A percentile compares a stretch with the other conserved stretches of the same genome.
Conservation (phyloP, 2,797 vertebrate species). For the Nannoperca australis region DNA sequence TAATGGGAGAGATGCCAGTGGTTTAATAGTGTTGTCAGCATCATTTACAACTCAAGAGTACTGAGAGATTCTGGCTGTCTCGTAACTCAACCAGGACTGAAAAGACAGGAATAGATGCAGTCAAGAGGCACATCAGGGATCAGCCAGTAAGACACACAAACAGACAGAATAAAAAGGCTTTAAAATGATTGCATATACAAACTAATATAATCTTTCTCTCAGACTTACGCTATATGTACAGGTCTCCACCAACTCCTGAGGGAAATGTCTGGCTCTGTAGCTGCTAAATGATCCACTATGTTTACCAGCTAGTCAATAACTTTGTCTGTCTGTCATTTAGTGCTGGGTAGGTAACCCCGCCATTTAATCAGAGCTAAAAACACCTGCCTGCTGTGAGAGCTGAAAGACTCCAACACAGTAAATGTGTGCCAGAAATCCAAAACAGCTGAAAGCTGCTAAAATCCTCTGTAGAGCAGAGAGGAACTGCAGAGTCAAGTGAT, state of each 20-base stretch:
- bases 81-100: slow-evolving; percentile 30
- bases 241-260: neutral
- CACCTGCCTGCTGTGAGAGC: neutral
- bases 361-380: neutral
- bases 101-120: slow-evolving; percentile 37
- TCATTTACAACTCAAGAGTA: slow-evolving; percentile 61
- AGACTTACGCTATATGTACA: neutral
- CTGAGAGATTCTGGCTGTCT: slow-evolving; percentile 20
- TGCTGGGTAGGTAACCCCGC: neutral
- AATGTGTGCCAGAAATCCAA: neutral
- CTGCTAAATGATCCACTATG: neutral
- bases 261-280: neutral
- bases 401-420: neutral
- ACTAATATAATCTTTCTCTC: neutral
- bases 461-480: neutral
- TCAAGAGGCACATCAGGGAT: slow-evolving; percentile 9
- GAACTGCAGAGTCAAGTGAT: neutral
- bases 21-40: slow-evolving; percentile 60
- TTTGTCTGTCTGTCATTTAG: neutral
- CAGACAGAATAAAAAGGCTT: neutral
- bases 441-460: neutral
- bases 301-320: neutral
- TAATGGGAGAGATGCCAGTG: slow-evolving; percentile 54
- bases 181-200: neutral
- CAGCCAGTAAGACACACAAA: slow-evolving; percentile 9